These are phyloP conservation scores for Ochlodes sylvanus DNA, from an alignment of 2,888 invertebrate species.

Conservation along the genomic window DNA sequence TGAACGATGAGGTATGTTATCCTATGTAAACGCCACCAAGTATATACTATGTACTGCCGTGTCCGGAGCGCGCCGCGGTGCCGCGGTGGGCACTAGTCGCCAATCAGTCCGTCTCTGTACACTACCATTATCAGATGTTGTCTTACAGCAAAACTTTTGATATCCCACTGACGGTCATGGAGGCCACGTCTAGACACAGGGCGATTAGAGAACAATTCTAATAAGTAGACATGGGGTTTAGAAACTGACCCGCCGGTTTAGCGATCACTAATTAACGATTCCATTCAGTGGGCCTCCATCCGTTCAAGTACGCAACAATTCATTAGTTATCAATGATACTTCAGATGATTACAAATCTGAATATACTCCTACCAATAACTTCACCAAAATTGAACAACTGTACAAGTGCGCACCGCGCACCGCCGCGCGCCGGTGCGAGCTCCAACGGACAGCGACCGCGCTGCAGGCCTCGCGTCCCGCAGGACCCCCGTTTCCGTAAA, in stretches of 20 bases:
- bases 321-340: too few relatives aligned
- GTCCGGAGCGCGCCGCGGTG: constrained; percentile 49
- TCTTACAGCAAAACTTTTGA: not conserved
- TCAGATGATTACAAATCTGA: too few relatives aligned
- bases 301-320: too few relatives aligned
- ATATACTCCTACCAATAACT: too few relatives aligned
- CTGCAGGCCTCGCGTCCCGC: constrained; percentile 41
- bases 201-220: not conserved
- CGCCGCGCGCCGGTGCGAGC: constrained; percentile 49
- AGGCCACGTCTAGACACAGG: not conserved
- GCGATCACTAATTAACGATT: too few relatives aligned
- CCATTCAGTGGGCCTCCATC: too few relatives aligned
- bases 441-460: constrained; percentile 48
- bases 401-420: constrained; percentile 1
- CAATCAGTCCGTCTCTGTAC: not conserved
- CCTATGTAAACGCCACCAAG: constrained; percentile 68
- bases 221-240: too few relatives aligned
- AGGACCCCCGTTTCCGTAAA: constrained; percentile 12
- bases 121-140: not conserved
- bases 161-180: not conserved
- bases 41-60: constrained; percentile 68
- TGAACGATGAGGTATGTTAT: constrained; percentile 72
- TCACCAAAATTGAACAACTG: too few relatives aligned
- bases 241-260: too few relatives aligned
- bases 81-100: not conserved